phyloP scores from a whole-genome alignment of 2,797 vertebrate genomes.

The Diglossa cyanea region DNA sequence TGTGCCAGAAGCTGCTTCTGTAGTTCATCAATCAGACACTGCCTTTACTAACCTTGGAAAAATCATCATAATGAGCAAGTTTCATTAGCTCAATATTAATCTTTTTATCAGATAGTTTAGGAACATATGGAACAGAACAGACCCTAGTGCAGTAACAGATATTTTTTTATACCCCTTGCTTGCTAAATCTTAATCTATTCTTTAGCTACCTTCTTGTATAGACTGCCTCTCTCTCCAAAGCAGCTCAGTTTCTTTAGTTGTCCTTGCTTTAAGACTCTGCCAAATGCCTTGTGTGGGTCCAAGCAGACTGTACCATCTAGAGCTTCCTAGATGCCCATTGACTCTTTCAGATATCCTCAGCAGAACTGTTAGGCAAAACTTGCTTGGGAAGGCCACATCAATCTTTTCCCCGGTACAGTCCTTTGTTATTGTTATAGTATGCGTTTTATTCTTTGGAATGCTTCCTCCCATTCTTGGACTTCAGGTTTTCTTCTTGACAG shows the following conservation, averaged over 20 bases:
- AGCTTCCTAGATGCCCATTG: neutral
- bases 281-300: neutral
- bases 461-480: neutral
- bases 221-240: neutral
- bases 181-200: neutral
- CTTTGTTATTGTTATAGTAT: neutral
- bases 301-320: neutral
- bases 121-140: neutral
- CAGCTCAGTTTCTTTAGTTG: neutral
- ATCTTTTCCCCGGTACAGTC: neutral
- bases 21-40: neutral
- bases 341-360: neutral
- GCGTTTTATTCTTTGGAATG: neutral
- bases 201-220: neutral
- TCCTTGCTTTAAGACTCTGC: neutral
- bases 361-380: neutral
- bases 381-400: neutral
- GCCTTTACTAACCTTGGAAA: neutral
- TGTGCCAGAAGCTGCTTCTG: neutral
- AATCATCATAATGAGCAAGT: neutral
- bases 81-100: neutral
- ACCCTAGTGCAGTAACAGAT: neutral
- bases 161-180: neutral
- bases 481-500: neutral
- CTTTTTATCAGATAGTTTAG: neutral